Base-by-base conservation (phyloP, 2,113 vertebrate species). In the Cyanoderma ruficeps region DNA sequence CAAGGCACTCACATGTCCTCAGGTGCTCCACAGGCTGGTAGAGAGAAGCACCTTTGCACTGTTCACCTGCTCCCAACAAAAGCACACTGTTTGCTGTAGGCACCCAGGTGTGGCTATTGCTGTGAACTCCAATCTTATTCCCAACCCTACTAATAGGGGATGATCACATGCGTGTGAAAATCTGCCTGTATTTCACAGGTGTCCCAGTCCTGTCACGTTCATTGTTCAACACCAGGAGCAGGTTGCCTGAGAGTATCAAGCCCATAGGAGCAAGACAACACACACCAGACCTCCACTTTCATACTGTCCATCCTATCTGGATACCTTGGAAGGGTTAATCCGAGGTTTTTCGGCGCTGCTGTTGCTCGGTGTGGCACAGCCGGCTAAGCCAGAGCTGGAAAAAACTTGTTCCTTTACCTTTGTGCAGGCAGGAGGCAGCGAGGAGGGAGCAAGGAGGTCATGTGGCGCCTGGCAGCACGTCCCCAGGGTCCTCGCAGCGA, bases 111-210 rank as follows among this genome's bases (percentile, higher is more conserved):
- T 82, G 81, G 61, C 57, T 72, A 3, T 27, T 52, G n/a, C 87
- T 28, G 16, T 22, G 74, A 94, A n/a, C 56, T 71, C 82, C 81
- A 93, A 1, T 33, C 93, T 56, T 7, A 5, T 47, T 75, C 60
- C 90, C 52, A 28, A 9, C 17, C 1, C 56, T 4, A 2, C 15
- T 5, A 39, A 44, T 33, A 21, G 0, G 5, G 50, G 31, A 31
- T 1, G 5, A 44, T 42, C 49, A 35, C 0, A 0, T 18, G 31
- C 1, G 0, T 21, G 68, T 31, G 84, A 67, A 69, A 82, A 41
- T 30, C 61, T 33, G 42, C 64, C 61, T 0, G 1, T 2, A 7
- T 33, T 52, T 52, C 4, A 0, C 72, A 23, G 39, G 2, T 22
- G 28, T 39, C 53, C 57, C 70, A 20, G 56, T 9, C 13, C 61